Evolutionary conservation across 1,140 invertebrate genomes (phyloP).

Genomic region (Calycopis cecrops): DNA sequence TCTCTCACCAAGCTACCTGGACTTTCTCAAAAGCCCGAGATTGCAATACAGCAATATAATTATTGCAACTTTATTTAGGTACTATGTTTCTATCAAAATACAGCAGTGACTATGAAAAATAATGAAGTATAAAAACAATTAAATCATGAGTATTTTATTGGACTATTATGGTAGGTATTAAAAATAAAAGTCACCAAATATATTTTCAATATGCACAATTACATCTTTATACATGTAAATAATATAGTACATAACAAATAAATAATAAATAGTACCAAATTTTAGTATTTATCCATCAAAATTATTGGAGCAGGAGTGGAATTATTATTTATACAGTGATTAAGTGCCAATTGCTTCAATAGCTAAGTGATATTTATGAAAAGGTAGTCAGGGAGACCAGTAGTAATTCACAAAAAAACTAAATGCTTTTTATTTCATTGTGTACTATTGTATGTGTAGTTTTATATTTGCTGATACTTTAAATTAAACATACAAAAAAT

Average conservation of each 20-base stretch:
- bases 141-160: slow-evolving; percentile 40
- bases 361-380: slow-evolving; percentile 44
- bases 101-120: too few species aligned
- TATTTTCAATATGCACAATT: slow-evolving; percentile 73
- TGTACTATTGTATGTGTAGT: background rate
- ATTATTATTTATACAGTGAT: slow-evolving; percentile 62
- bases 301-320: slow-evolving; percentile 63
- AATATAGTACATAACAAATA: slow-evolving; percentile 74
- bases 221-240: slow-evolving; percentile 74
- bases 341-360: slow-evolving; percentile 65
- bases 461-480: slow-evolving; percentile 15
- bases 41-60: too few species aligned
- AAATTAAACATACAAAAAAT: slow-evolving; percentile 27
- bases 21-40: too few species aligned
- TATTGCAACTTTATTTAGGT: too few species aligned
- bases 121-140: too few species aligned
- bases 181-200: slow-evolving; percentile 70
- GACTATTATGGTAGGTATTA: slow-evolving; percentile 58
- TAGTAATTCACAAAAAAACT: slow-evolving; percentile 11
- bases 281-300: slow-evolving; percentile 63
- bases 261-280: slow-evolving; percentile 73
- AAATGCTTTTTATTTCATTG: slow-evolving; percentile 9
- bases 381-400: slow-evolving; percentile 13
- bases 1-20: too few species aligned
- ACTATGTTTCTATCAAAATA: too few species aligned